Evolutionary conservation across 2,113 vertebrate species (phyloP).

Genomic region (Zootoca vivipara): DNA sequence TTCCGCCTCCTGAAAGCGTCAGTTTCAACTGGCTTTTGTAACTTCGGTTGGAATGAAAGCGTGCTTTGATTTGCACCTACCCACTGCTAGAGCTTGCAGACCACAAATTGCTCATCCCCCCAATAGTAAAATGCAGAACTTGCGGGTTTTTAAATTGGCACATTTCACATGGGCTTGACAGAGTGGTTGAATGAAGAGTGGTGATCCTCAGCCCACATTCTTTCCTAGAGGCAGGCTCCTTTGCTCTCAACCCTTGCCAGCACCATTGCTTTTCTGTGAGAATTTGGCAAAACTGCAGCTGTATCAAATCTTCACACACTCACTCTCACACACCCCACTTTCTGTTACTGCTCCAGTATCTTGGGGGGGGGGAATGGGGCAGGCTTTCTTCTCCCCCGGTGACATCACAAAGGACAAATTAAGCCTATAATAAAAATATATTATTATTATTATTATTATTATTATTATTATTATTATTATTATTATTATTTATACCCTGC

Average conservation of each 20-base stretch:
- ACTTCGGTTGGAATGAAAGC: not conserved
- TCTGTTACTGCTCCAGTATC: no score
- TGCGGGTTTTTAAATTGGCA: not conserved
- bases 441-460: no score
- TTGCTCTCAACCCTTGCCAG: not conserved
- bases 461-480: no score
- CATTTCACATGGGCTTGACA: not conserved
- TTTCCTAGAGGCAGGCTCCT: not conserved
- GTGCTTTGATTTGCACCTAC: not conserved
- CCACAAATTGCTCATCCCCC: not conserved
- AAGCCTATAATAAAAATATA: not conserved
- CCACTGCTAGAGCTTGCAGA: not conserved
- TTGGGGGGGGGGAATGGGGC: not conserved
- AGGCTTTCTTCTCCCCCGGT: not conserved
- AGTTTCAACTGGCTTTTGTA: not conserved
- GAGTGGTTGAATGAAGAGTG: not conserved
- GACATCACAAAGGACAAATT: not conserved
- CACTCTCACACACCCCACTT: not conserved
- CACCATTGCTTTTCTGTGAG: not conserved
- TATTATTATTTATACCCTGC: no score
- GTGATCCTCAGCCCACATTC: not conserved
- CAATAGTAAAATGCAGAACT: not conserved
- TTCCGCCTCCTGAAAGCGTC: not conserved
- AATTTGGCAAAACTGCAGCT: not conserved
- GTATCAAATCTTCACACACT: not conserved